These are phyloP conservation scores for Hystrix brachyura DNA, from an alignment of 2,113 vertebrate species.

Conservation along the genomic window DNA sequence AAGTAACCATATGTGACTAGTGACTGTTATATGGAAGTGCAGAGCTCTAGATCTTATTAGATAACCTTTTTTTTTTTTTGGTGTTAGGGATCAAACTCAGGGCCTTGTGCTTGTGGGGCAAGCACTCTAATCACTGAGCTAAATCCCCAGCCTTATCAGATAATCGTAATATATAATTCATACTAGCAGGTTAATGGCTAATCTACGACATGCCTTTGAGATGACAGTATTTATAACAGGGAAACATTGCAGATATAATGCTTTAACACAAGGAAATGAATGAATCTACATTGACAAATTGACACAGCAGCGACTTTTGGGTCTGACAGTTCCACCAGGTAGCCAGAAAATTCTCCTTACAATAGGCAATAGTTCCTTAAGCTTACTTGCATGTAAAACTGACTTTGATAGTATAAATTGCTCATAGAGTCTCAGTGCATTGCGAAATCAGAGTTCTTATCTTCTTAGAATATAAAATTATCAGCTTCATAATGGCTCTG, in stretches of 20 bases:
- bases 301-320: background rate
- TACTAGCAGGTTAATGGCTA: background rate
- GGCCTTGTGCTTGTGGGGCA: background rate
- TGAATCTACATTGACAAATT: background rate
- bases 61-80: background rate
- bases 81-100: background rate
- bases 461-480: background rate
- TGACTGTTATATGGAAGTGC: background rate
- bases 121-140: too few species aligned
- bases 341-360: background rate
- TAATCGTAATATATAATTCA: background rate
- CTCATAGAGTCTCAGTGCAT: background rate
- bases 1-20: background rate
- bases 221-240: background rate
- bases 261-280: background rate
- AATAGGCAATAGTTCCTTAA: background rate
- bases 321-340: background rate
- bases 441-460: background rate
- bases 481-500: background rate
- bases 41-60: background rate
- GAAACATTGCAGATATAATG: background rate
- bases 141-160: background rate
- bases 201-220: background rate
- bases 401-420: background rate
- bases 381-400: background rate